These are phyloP conservation scores for Spatulosminthurus flaviceps DNA, from an alignment of 2,888 invertebrate genomes.

Conservation along the genomic window DNA sequence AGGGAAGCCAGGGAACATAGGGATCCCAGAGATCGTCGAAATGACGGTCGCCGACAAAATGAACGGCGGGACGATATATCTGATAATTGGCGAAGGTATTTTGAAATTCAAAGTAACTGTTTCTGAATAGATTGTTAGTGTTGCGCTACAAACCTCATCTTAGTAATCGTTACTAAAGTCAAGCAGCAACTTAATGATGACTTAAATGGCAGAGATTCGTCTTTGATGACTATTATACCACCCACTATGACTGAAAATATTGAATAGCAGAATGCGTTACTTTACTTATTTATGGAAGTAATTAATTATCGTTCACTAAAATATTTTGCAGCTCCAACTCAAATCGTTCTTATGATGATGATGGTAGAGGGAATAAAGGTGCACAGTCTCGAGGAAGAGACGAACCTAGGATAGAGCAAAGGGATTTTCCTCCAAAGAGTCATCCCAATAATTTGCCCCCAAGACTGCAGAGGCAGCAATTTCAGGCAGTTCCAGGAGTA, in stretches of 20 bases:
- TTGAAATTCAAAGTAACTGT: neutral
- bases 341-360: slow-evolving; percentile 56
- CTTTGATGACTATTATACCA: slow-evolving; percentile 55
- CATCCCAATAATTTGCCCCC: slow-evolving; percentile 60
- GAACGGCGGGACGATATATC: slow-evolving; percentile 45
- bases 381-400: slow-evolving; percentile 48
- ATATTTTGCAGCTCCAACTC: neutral
- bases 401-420: slow-evolving; percentile 34
- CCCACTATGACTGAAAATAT: slow-evolving; percentile 51
- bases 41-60: slow-evolving; percentile 21
- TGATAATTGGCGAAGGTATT: slow-evolving; percentile 59
- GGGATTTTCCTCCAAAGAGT: slow-evolving; percentile 55
- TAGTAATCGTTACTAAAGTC: too few relatives aligned
- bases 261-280: too few relatives aligned
- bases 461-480: slow-evolving; percentile 57
- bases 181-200: slow-evolving; percentile 48
- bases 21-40: slow-evolving; percentile 35
- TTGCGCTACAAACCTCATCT: neutral
- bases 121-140: neutral
- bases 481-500: slow-evolving; percentile 41
- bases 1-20: slow-evolving; percentile 45
- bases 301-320: neutral
- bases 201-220: slow-evolving; percentile 26
- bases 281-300: too few relatives aligned
- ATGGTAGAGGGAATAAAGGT: slow-evolving; percentile 52